phyloP scores from a whole-genome alignment of 1,140 invertebrate species.

The Diachasma alloeum region DNA sequence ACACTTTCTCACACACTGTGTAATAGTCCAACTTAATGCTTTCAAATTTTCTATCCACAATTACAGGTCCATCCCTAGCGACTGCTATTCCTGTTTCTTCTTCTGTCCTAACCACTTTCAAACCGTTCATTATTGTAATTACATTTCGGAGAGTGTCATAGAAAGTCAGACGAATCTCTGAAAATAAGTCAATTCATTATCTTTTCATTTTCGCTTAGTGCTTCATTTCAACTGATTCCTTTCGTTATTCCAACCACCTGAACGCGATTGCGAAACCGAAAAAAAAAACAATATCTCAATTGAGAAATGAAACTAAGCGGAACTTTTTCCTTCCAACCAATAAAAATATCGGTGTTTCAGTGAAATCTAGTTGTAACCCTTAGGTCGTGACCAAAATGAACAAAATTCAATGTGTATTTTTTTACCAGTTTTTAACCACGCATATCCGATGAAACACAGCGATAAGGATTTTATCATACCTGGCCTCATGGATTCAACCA shows the following conservation, averaged over 20 bases:
- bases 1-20: constrained; percentile 4
- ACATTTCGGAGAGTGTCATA: constrained; percentile 9
- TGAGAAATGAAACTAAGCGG: background rate
- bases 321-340: background rate
- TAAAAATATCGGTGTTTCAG: background rate
- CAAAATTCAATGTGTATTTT: constrained; percentile 23
- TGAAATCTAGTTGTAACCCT: background rate
- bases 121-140: constrained; percentile 29
- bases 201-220: too few relatives aligned
- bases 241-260: background rate
- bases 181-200: background rate
- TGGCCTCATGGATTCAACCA: constrained; percentile 9
- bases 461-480: constrained; percentile 2
- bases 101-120: background rate
- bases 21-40: constrained; percentile 24
- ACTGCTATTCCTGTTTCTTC: background rate
- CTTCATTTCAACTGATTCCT: too few relatives aligned
- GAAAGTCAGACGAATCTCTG: background rate
- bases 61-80: constrained; percentile 16
- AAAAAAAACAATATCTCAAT: background rate
- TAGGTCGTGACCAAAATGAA: constrained; percentile 9
- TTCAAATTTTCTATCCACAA: constrained; percentile 30
- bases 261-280: background rate
- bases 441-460: background rate
- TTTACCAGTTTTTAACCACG: background rate